Evolutionary conservation across 2,113 vertebrate species (phyloP), one percentile per base, ranked within the genome.

Genomic region (Paratilapia polleni): DNA sequence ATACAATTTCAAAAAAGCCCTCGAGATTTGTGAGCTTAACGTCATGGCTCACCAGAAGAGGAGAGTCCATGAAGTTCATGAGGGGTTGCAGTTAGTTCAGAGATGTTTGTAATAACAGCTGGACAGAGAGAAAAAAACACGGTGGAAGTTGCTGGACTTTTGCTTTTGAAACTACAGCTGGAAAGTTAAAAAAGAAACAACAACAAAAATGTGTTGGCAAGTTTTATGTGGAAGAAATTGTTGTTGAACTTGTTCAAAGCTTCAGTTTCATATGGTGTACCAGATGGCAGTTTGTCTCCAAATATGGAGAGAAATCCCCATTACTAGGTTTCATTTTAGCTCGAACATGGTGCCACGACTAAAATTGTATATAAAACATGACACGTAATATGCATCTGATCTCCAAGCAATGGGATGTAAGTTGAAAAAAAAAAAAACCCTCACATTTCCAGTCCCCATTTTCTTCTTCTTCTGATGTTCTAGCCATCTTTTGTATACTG

Each of bases 191-290:
- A 73, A 31, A 73, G 54, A 70, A 31, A 70, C 28, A 49, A 0
- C 1, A 26, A 68, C 19, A 70, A 70, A 70, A 52, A 52, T 52
- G 66, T 20, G 43, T 17, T 52, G 43, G 66, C 66, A 70, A 70
- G 66, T 43, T 70, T 70, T 52, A 52, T 52, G 43, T 17, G 49
- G 43, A 70, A 41, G 66, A 73, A 73, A 54, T 73, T 73, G 47
- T 73, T 73, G 47, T 54, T 34, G 47, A 54, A 12, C 68, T 73
- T 73, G 43, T 54, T 34, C 68, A 28, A 73, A 54, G 68, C 68
- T 73, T 54, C 68, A 73, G 26, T 73, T 52, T 73, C 68, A 54
- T 73, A 54, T 73, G 47, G 26, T 73, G 47, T 73, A 73, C 26
- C 26, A 54, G 26, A 73, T 73, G 68, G 19, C 26, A 31, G 68